phyloP scores from a whole-genome alignment of 2,888 invertebrate genomes.

The Synergus laeviventris region DNA sequence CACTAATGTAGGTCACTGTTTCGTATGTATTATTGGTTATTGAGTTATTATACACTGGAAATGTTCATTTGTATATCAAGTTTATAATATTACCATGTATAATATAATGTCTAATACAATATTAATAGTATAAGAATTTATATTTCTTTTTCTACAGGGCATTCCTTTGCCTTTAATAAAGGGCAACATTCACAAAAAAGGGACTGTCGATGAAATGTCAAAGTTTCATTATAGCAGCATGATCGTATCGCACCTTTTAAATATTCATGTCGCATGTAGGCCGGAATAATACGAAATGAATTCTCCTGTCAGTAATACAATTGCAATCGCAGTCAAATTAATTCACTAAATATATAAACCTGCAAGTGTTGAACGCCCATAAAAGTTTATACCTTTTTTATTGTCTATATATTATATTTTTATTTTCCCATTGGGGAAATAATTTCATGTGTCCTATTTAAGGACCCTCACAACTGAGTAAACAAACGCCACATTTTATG shows the following conservation, averaged over 20 bases:
- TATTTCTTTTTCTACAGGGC: not conserved
- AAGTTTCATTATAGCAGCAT: slow-evolving; percentile 1
- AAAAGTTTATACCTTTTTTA: not conserved
- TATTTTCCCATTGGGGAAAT: not conserved
- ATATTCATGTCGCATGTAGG: not conserved
- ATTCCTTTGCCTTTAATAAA: not conserved
- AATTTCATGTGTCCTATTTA: not conserved
- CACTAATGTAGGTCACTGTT: slow-evolving; percentile 22
- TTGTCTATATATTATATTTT: not conserved
- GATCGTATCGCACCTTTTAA: slow-evolving; percentile 6
- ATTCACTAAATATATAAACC: not conserved
- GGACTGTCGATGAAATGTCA: not conserved
- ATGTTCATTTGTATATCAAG: too few relatives aligned
- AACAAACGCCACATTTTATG: not conserved
- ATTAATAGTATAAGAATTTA: too few relatives aligned
- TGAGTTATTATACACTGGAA: too few relatives aligned
- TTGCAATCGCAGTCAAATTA: not conserved
- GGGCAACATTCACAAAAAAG: not conserved
- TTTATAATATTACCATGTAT: too few relatives aligned
- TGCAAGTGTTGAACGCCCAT: not conserved
- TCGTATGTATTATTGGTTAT: not conserved
- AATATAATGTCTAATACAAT: too few relatives aligned
- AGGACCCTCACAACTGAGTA: not conserved
- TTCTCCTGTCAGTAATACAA: too few relatives aligned
- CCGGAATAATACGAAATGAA: not conserved